Base-by-base conservation (phyloP, 2,113 vertebrate genomes). In the Plestiodon gilberti region DNA sequence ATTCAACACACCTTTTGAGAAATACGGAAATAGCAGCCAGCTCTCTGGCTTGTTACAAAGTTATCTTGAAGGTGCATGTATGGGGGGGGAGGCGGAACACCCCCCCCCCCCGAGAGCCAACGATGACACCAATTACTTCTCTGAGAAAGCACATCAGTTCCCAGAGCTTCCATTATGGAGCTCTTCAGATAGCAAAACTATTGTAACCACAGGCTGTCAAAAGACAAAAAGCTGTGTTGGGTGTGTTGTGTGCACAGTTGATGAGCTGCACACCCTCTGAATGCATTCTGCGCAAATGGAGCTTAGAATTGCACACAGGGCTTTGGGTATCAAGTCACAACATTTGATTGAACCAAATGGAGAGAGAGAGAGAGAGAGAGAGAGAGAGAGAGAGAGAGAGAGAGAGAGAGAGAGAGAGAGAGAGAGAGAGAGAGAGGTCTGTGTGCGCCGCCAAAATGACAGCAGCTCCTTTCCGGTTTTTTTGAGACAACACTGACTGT, bases 341-440 rank as follows among this genome's bases (percentile, higher is more conserved):
- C 28, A 33, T 57, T 35, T 83, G 86, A 70, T 89, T 57, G 78
- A 81, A 86, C 90, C 81, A 89, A 92, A 91, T 52, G 87, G 83
- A 73, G 87, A 83, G 88, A 81, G 84, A 55, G 69, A 64, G 64
- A 86, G 89, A 85, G n/a, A 61, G 18, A 10, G 8, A 57, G 52
- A 77, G 43, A 52, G 43, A 71, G 35, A 40, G 71, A 40, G n/a
- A 71, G 20, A 75, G 38, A 13, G 22, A 52, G 28, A 48, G 43
- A 33, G 43, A 57, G 25, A 15, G 0, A 33, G n/a, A n/a, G n/a
- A n/a, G n/a, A n/a, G n/a, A 9, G 15, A 2, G 30, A 30, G 74
- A 43, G 38, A 22, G 71, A 23, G 9, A 43, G 22, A n/a, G n/a
- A n/a, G n/a, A n/a, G n/a, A n/a, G n/a, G n/a, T n/a, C n/a, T n/a